Conservation (phyloP, 2,797 vertebrate species). For the Ceyx erithaca region DNA sequence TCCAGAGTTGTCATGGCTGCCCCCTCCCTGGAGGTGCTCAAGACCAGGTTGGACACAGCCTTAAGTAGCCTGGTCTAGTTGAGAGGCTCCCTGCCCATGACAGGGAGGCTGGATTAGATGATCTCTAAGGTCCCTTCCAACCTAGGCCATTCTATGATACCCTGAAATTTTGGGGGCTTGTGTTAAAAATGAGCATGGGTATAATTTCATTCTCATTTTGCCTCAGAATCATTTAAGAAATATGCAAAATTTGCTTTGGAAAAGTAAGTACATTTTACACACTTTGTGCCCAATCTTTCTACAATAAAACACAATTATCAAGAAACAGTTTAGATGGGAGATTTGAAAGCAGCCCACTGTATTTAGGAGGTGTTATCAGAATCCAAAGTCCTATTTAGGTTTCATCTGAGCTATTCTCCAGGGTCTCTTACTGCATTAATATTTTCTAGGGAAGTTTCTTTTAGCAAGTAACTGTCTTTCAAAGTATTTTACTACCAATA, state of each 20-base stretch:
- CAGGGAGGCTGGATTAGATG: too few relatives aligned
- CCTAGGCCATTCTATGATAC: too few relatives aligned
- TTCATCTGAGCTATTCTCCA: constrained; percentile 24
- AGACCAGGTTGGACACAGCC: too few relatives aligned
- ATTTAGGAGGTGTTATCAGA: not conserved
- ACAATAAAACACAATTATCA: constrained; percentile 24
- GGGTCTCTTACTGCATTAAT: constrained; percentile 19
- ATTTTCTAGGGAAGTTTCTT: constrained; percentile 32
- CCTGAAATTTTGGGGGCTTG: not conserved
- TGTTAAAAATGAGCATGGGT: not conserved
- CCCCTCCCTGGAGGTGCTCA: too few relatives aligned
- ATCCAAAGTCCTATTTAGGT: not conserved
- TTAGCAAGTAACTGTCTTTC: constrained; percentile 34
- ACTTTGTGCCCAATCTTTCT: not conserved
- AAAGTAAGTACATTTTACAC: constrained; percentile 1
- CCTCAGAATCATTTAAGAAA: not conserved
- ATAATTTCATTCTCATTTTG: not conserved
- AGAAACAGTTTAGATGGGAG: not conserved
- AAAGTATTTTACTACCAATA: constrained; percentile 50
- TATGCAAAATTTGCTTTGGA: not conserved
- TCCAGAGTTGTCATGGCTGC: too few relatives aligned
- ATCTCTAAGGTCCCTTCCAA: too few relatives aligned
- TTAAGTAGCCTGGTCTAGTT: too few relatives aligned
- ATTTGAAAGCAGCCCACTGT: constrained; percentile 1
- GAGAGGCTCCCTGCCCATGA: too few relatives aligned